A percentile compares a stretch with the other conserved stretches of the same genome.
Evolutionary conservation across 2,888 invertebrate species (phyloP).

Genomic region (Pandemis corylana): DNA sequence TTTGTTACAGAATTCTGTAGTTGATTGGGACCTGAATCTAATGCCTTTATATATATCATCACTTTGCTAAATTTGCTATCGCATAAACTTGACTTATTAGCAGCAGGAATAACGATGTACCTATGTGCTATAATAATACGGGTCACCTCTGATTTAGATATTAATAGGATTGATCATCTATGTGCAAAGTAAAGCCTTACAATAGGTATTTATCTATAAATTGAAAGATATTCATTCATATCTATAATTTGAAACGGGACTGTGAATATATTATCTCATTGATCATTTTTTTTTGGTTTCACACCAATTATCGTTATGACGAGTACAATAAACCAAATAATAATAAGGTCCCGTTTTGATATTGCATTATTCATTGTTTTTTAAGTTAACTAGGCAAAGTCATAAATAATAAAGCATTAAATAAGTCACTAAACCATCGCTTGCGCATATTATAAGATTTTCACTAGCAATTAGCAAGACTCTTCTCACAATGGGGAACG

Average conservation of each 20-base stretch:
- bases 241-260: neutral
- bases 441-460: conserved; percentile 53
- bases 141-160: neutral
- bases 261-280: neutral
- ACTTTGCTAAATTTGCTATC: neutral
- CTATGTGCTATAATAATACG: neutral
- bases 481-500: conserved; percentile 70
- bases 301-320: neutral
- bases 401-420: conserved; percentile 16
- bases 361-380: neutral
- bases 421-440: conserved; percentile 34
- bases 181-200: neutral
- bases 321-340: neutral
- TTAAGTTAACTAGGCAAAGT: neutral
- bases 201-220: neutral
- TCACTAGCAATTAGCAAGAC: conserved; percentile 62
- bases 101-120: too few species aligned
- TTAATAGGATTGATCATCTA: neutral
- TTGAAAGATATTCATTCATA: too few species aligned
- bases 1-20: neutral
- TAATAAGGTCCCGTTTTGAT: neutral
- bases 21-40: neutral
- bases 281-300: neutral
- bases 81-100: neutral
- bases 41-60: neutral